Evolutionary conservation across 2,113 vertebrate species (phyloP), one percentile per base, ranked within the genome.

Genomic region (Tachycineta bicolor): DNA sequence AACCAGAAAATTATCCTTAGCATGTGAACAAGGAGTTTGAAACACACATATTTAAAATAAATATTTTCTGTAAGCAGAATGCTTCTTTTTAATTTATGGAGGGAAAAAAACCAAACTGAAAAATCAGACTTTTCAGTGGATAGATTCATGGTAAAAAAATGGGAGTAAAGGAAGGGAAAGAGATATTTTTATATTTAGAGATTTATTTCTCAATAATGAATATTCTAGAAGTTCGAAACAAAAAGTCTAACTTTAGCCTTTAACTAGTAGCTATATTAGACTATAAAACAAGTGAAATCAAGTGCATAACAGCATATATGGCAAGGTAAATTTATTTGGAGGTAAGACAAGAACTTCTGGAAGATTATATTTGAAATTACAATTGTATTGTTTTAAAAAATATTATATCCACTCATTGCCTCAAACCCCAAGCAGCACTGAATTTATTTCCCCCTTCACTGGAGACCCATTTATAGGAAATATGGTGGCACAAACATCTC

Each of bases 381-480:
- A 75, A 64, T 44, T 50, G 5, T n/a, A 84, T 8, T 65, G 21
- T 16, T 91, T 87, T 31, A 11, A 39, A 67, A 67, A 58, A 24
- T 65, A 41, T 21, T 79, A 11, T 34, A 56, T 67, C 17, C 21
- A 44, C 11, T 62, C 13, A n/a, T 23, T 71, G 14, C 7, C 41
- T 87, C 15, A 90, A 44, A 56, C 2, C 3, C 9, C 31, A 62
- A 65, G 29, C 28, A 85, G 11, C 44, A 73, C 68, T 44, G 12
- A 76, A 90, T 76, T 78, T 80, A 64, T 83, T 90, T 31, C 2
- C 4, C 8, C 3, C 14, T 68, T 93, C 81, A 73, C 67, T 46
- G 11, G 58, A 85, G 58, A 80, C 49, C 4, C 9, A 79, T 82
- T 96, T 41, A 49, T 82, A 85, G 87, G 58, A 93, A 81, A 91